Conservation (phyloP, 2,888 invertebrate genomes). For the Argyresthia goedartella region DNA sequence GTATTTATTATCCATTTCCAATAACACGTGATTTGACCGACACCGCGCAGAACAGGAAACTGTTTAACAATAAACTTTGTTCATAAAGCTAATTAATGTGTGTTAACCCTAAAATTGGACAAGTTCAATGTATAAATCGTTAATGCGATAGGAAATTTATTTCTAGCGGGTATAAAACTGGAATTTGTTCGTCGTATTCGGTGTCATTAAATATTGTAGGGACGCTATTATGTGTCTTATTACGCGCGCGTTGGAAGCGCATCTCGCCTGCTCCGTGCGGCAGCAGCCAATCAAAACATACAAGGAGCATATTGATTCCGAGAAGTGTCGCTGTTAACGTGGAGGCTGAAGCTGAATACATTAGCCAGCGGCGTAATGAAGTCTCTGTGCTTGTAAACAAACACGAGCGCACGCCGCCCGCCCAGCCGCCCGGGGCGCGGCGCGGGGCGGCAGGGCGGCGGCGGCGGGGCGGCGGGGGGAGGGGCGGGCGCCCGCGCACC, state of each 20-base stretch:
- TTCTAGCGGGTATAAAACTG: conserved; percentile 64
- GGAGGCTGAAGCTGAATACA: conserved; percentile 70
- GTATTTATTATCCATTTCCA: too few relatives aligned
- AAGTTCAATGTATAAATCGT: conserved; percentile 69
- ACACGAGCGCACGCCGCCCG: too few relatives aligned
- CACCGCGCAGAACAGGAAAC: conserved; percentile 49
- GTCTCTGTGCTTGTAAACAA: conserved; percentile 71
- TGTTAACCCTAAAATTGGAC: conserved; percentile 68
- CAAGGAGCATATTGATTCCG: conserved; percentile 71
- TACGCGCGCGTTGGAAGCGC: conserved; percentile 31
- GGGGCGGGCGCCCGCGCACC: conserved; percentile 57
- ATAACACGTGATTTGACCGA: too few relatives aligned
- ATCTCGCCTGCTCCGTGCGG: conserved; percentile 30
- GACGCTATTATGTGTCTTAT: conserved; percentile 42
- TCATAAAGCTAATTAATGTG: conserved; percentile 68
- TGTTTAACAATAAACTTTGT: conserved; percentile 55
- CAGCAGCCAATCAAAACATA: conserved; percentile 69
- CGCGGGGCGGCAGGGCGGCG: conserved; percentile 56
- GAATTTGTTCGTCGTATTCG: conserved; percentile 68
- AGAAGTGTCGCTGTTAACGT: conserved; percentile 72
- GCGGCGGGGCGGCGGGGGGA: conserved; percentile 25
- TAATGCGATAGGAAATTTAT: conserved; percentile 68
- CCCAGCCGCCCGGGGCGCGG: conserved; percentile 20
- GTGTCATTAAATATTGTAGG: conserved; percentile 55
- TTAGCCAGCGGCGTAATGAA: conserved; percentile 71